Conservation (phyloP, 2,113 vertebrate genomes). For the Alosa alosa region DNA sequence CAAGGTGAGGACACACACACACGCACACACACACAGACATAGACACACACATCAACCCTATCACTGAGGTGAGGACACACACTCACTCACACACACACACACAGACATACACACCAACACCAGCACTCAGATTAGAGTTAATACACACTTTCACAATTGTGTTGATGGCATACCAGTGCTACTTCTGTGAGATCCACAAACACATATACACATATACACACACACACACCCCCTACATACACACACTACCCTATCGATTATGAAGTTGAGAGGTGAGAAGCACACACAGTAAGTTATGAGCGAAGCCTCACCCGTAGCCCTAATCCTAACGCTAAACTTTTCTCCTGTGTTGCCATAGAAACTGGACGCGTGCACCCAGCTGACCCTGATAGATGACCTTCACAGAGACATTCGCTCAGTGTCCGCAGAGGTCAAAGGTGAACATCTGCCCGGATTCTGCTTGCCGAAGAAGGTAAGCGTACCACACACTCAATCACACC, state of each 20-base stretch:
- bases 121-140: too few relatives aligned
- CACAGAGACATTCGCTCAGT: constrained; percentile 88
- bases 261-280: too few relatives aligned
- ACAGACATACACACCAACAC: too few relatives aligned
- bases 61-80: too few relatives aligned
- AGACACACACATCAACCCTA: background rate
- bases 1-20: constrained; percentile 74
- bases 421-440: constrained; percentile 85
- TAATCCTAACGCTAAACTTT: background rate
- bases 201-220: too few relatives aligned
- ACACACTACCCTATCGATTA: too few relatives aligned
- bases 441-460: constrained; percentile 93
- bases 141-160: background rate
- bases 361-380: constrained; percentile 91
- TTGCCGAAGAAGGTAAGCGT: constrained; percentile 90
- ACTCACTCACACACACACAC: too few relatives aligned
- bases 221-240: too few relatives aligned
- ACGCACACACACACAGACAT: too few relatives aligned
- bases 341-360: constrained; percentile 70
- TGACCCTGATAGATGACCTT: constrained; percentile 92
- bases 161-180: too few relatives aligned
- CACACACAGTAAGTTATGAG: background rate
- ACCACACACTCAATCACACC: background rate
- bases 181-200: too few relatives aligned
- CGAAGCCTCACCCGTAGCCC: too few relatives aligned